A percentile compares a stretch with the other conserved stretches of the same genome.
phyloP scores from a whole-genome alignment of 2,797 vertebrate genomes.

The Thunnus albacares region DNA sequence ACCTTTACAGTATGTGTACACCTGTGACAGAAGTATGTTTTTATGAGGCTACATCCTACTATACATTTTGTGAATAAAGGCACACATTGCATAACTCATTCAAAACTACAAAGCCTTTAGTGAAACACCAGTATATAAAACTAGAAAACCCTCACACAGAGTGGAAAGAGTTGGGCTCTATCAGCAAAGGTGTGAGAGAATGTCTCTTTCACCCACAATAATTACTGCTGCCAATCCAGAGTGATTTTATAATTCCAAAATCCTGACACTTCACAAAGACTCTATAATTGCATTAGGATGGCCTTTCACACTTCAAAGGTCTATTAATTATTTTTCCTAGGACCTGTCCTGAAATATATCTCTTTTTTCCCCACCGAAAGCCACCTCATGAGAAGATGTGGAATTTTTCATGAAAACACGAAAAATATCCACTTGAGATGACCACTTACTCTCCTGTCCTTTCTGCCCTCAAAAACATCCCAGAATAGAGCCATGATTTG shows the following conservation, averaged over 20 bases:
- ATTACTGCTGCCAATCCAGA: conserved; percentile 84
- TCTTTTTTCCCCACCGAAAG: conserved; percentile 64
- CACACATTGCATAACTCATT: conserved; percentile 18
- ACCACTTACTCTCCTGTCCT: conserved; percentile 50
- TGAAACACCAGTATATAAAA: conserved; percentile 12
- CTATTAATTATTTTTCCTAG: conserved; percentile 85
- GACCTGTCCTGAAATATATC: conserved; percentile 80
- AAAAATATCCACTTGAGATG: conserved; percentile 84
- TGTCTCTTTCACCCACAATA: conserved; percentile 77
- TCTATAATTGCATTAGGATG: conserved; percentile 87
- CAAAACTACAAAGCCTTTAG: conserved; percentile 15
- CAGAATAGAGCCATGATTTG: conserved; percentile 76
- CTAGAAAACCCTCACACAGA: conserved; percentile 25
- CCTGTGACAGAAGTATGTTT: conserved; percentile 22
- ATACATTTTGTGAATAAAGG: conserved; percentile 22
- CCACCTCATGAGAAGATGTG: conserved; percentile 87
- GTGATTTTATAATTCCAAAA: conserved; percentile 87
- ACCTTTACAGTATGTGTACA: neutral
- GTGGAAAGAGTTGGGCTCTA: conserved; percentile 62
- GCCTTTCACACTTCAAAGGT: conserved; percentile 85
- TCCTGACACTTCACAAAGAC: conserved; percentile 90
- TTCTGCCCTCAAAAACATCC: conserved; percentile 63
- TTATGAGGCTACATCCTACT: neutral
- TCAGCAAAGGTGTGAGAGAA: conserved; percentile 78
- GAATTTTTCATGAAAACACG: conserved; percentile 95